These are phyloP conservation scores for Drosophila fungiperda DNA, from an alignment of 2,888 invertebrate species.

Conservation along the genomic window DNA sequence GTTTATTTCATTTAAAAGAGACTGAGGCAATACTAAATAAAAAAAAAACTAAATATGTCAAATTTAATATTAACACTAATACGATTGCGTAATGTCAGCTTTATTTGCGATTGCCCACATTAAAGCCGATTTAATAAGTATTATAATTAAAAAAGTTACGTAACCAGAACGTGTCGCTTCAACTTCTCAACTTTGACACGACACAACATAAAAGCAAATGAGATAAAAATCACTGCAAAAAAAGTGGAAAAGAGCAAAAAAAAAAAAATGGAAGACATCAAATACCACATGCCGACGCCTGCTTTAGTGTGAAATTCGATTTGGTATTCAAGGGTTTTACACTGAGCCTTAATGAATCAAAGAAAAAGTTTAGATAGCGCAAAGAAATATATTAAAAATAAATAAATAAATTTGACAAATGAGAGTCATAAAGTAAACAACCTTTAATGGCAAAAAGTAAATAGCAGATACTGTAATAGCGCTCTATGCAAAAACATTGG, in stretches of 20 bases:
- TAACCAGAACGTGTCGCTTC: neutral
- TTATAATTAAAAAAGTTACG: conserved; percentile 20
- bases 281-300: conserved; percentile 13
- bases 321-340: conserved; percentile 39
- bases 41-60: neutral
- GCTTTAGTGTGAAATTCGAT: conserved; percentile 42
- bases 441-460: conserved; percentile 11
- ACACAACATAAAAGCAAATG: neutral
- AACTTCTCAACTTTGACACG: conserved; percentile 14
- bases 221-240: neutral
- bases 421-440: neutral
- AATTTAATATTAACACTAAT: neutral
- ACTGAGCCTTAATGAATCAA: conserved; percentile 25
- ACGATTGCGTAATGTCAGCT: neutral
- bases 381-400: neutral
- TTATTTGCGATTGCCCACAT: neutral
- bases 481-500: conserved; percentile 2
- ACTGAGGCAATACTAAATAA: too few species aligned
- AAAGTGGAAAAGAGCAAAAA: neutral
- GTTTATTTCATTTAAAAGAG: neutral
- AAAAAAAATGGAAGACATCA: neutral
- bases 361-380: conserved; percentile 1
- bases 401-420: neutral
- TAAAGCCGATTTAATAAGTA: conserved; percentile 3
- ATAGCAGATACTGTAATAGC: conserved; percentile 1